Evolutionary conservation across 2,113 vertebrate genomes (phyloP).

Genomic region (Halcyon malimbica): DNA sequence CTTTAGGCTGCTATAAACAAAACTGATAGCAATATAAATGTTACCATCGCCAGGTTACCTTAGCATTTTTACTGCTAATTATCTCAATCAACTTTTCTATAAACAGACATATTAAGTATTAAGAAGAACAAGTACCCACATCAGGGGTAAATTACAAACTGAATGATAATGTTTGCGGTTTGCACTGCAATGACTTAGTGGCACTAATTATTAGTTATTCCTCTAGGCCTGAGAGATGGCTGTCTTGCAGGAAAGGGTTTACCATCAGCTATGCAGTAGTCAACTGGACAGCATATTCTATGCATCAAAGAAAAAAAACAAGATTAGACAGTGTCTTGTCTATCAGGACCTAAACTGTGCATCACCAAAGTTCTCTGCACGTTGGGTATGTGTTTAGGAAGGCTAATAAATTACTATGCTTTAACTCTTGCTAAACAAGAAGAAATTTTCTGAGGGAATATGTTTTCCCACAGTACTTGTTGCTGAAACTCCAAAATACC

Average conservation of each 20-base stretch:
- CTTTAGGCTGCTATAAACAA: slow-evolving; percentile 67
- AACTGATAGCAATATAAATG: slow-evolving; percentile 55
- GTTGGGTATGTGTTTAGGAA: neutral
- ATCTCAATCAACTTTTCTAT: slow-evolving; percentile 60
- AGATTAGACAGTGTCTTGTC: neutral
- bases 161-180: slow-evolving; percentile 19
- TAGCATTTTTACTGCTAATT: slow-evolving; percentile 56
- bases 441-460: neutral
- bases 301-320: neutral
- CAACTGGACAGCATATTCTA: neutral
- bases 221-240: neutral
- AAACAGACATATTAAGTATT: slow-evolving; percentile 52
- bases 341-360: neutral
- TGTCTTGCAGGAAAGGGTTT: neutral
- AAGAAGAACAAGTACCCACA: slow-evolving; percentile 33
- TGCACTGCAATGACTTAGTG: neutral
- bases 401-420: neutral
- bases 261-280: neutral
- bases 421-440: neutral
- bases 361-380: neutral
- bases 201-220: neutral
- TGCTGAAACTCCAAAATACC: neutral
- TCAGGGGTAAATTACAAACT: slow-evolving; percentile 45
- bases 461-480: neutral
- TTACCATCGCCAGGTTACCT: slow-evolving; percentile 25